Evolutionary conservation across 2,113 vertebrate genomes (phyloP).

Genomic region (Oceanodroma tethys): DNA sequence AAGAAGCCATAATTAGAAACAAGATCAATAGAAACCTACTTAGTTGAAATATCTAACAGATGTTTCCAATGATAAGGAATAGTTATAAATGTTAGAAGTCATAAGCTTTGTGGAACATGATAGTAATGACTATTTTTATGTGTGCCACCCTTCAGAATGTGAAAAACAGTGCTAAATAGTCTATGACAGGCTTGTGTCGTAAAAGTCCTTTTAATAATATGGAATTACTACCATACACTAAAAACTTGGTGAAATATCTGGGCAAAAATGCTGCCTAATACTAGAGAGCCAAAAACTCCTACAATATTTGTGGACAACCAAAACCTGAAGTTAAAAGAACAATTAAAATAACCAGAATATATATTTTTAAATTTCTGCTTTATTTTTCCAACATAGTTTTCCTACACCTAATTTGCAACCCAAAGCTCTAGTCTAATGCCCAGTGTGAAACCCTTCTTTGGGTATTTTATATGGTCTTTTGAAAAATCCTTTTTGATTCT

Average conservation of each 20-base stretch:
- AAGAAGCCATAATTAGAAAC: slow-evolving; percentile 50
- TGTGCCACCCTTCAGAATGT: background rate
- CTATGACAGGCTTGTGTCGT: background rate
- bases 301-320: background rate
- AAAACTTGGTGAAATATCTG: background rate
- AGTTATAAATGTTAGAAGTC: slow-evolving; percentile 3
- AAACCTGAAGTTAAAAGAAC: background rate
- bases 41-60: slow-evolving; percentile 10
- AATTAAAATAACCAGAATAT: background rate
- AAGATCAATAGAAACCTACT: slow-evolving; percentile 19
- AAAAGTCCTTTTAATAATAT: background rate
- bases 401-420: background rate
- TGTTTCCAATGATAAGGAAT: background rate
- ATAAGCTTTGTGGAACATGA: background rate
- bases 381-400: background rate
- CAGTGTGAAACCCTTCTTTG: background rate
- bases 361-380: background rate
- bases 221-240: background rate
- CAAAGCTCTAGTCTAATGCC: background rate
- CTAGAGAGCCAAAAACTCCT: background rate
- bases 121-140: background rate
- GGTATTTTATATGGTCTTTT: background rate
- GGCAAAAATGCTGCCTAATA: background rate
- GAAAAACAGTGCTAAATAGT: background rate
- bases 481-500: background rate